phyloP scores from a whole-genome alignment of 1,140 invertebrate genomes.

The Geopemphigus sp. region DNA sequence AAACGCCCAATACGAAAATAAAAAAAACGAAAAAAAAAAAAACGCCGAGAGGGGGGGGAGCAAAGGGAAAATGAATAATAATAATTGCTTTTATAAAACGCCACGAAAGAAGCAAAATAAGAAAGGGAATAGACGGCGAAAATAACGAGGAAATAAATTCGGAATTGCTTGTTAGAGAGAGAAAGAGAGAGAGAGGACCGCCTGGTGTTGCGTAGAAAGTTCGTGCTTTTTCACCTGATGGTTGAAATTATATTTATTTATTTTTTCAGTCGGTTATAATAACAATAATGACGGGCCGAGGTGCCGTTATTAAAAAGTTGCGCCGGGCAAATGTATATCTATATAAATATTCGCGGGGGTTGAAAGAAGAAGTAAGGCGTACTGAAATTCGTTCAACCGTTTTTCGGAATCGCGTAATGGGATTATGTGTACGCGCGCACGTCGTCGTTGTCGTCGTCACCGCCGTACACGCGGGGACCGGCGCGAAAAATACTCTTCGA shows the following conservation, averaged over 20 bases:
- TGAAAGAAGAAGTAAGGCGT: conserved; percentile 3
- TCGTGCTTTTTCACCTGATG: conserved; percentile 48
- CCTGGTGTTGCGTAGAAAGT: conserved; percentile 44
- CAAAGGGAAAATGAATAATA: conserved; percentile 46
- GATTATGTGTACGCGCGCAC: background rate
- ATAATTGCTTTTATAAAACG: conserved; percentile 50
- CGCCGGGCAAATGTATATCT: background rate
- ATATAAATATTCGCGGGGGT: background rate
- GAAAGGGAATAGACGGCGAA: conserved; percentile 39
- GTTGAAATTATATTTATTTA: conserved; percentile 38
- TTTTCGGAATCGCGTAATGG: conserved; percentile 31
- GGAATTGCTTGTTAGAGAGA: conserved; percentile 48
- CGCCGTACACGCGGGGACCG: background rate
- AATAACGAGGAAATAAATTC: conserved; percentile 49
- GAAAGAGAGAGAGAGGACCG: too few species aligned
- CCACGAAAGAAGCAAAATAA: background rate
- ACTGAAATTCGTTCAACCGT: conserved; percentile 46
- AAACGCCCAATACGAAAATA: too few species aligned
- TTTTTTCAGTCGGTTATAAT: conserved; percentile 39
- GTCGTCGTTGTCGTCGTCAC: too few species aligned
- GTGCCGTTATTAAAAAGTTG: conserved; percentile 48
- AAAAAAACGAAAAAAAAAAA: conserved; percentile 28
- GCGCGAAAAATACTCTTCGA: background rate
- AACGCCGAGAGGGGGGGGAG: too few species aligned
- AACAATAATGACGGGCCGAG: conserved; percentile 25